A percentile compares a stretch with the other conserved stretches of the same genome.
These are phyloP conservation scores for Microcebus murinus DNA, from an alignment of 2,113 vertebrate genomes.

Conservation along the genomic window DNA sequence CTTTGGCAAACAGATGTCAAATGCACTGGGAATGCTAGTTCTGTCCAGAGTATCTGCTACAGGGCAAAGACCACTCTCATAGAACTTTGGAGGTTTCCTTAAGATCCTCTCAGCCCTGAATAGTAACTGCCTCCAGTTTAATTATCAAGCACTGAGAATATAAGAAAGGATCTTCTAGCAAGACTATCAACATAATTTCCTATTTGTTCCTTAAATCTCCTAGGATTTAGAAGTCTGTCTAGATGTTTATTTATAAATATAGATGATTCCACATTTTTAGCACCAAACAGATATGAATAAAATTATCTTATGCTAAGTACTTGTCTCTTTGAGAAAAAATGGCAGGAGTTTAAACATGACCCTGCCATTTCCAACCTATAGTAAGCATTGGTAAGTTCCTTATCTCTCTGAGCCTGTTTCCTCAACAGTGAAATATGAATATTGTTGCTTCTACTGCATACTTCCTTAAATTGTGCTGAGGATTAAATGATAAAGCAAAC, in stretches of 20 bases:
- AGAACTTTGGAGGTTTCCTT: background rate
- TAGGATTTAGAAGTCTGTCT: background rate
- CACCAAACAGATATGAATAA: constrained; percentile 1
- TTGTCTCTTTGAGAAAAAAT: constrained; percentile 15
- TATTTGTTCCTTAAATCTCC: background rate
- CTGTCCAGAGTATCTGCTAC: background rate
- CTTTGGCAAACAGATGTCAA: background rate
- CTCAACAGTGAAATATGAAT: background rate
- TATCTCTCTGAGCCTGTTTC: background rate
- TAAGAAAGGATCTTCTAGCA: background rate
- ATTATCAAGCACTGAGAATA: background rate
- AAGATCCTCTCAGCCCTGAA: background rate
- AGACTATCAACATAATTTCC: background rate
- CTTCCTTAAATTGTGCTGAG: background rate
- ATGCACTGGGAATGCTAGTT: background rate
- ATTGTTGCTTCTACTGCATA: background rate
- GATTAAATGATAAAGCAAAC: background rate
- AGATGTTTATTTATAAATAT: background rate
- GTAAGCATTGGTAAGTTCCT: background rate
- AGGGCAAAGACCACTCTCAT: background rate
- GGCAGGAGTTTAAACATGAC: background rate
- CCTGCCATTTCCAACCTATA: background rate
- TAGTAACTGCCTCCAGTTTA: background rate
- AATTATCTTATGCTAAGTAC: background rate
- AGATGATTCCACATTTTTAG: background rate